Conservation (phyloP, 2,888 invertebrate species). For the Autographa pulchrina region DNA sequence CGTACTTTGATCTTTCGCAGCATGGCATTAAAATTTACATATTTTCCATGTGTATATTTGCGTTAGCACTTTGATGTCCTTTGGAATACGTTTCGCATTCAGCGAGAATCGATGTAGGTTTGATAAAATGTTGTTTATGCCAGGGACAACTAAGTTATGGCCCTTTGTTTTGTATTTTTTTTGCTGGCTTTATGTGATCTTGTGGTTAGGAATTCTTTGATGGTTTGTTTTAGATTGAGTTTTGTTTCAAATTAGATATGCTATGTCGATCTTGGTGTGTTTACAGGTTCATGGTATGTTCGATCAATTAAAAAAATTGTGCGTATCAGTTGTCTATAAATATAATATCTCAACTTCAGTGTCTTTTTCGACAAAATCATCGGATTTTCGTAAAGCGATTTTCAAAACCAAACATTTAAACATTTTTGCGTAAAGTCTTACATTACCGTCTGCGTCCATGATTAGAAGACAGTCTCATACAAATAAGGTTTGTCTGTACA, state of each 20-base stretch:
- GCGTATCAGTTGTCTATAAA: too few relatives aligned
- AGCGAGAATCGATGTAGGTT: conserved; percentile 66
- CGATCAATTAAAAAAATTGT: too few relatives aligned
- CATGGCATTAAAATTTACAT: conserved; percentile 87
- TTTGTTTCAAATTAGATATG: background rate
- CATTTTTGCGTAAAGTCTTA: conserved; percentile 19
- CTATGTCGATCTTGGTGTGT: too few relatives aligned
- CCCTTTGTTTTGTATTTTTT: conserved; percentile 46
- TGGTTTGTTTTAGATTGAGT: background rate
- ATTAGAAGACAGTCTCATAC: conserved; percentile 71
- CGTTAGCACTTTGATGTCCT: conserved; percentile 84
- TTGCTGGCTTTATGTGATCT: conserved; percentile 19
- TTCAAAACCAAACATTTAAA: background rate
- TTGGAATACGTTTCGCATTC: conserved; percentile 73
- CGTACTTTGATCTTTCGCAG: conserved; percentile 80
- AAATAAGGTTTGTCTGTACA: conserved; percentile 75
- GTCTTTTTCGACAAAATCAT: too few relatives aligned
- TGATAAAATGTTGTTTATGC: conserved; percentile 58
- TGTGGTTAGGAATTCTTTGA: conserved; percentile 5
- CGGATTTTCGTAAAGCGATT: background rate
- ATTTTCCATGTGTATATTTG: conserved; percentile 80
- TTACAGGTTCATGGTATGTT: too few relatives aligned
- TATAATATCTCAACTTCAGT: too few relatives aligned
- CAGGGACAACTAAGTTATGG: conserved; percentile 47
- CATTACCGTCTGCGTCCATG: conserved; percentile 52